These are phyloP conservation scores for Bombus superbus DNA, from an alignment of 1,140 invertebrate genomes.

Conservation along the genomic window DNA sequence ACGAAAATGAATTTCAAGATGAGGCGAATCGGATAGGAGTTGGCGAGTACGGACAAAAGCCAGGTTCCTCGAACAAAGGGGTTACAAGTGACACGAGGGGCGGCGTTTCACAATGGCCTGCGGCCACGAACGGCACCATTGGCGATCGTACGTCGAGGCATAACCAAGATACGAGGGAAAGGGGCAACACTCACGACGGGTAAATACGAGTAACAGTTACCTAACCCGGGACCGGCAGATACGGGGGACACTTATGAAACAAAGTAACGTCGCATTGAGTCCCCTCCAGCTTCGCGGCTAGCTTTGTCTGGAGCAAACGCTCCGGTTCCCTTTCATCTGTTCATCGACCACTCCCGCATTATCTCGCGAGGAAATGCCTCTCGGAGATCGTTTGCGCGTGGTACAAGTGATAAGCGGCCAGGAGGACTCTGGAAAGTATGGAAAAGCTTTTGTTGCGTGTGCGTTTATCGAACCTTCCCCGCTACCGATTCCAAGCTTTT, in stretches of 20 bases:
- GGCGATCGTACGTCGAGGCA: constrained; percentile 21
- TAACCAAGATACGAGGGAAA: constrained; percentile 24
- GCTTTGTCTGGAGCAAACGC: constrained; percentile 26
- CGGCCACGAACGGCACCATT: constrained; percentile 16
- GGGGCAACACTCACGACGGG: background rate
- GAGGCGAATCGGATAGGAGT: background rate
- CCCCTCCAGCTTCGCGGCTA: constrained; percentile 26
- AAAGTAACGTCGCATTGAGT: constrained; percentile 66
- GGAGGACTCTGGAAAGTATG: background rate
- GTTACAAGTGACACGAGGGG: constrained; percentile 16
- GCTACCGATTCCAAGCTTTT: background rate
- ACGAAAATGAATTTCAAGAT: background rate
- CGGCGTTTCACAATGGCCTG: constrained; percentile 2
- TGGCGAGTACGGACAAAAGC: background rate
- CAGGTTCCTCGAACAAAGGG: constrained; percentile 34
- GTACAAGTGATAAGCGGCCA: constrained; percentile 10
- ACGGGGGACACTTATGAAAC: constrained; percentile 64
- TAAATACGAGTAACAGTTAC: constrained; percentile 37
- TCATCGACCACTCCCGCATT: constrained; percentile 37
- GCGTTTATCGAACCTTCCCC: background rate
- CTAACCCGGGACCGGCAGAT: constrained; percentile 6
- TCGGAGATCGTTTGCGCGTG: constrained; percentile 11
- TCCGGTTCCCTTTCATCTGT: constrained; percentile 45
- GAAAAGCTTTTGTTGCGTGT: background rate
- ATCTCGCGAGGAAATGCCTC: constrained; percentile 27